Evolutionary conservation across 2,113 vertebrate species (phyloP).

Genomic region (Otolemur garnettii): DNA sequence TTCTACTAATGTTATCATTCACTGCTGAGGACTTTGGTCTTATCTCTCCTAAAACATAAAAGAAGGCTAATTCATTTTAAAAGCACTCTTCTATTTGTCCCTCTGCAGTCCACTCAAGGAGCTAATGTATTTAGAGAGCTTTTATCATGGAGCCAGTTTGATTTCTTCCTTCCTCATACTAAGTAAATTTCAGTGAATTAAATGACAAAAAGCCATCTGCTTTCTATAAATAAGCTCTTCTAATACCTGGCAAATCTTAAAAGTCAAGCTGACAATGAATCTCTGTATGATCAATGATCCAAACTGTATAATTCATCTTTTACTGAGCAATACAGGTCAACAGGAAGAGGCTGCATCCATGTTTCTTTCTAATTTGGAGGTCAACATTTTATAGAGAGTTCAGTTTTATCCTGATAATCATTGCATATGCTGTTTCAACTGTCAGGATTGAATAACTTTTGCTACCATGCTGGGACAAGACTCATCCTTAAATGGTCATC

Average conservation of each 20-base stretch:
- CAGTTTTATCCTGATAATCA: background rate
- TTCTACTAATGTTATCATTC: slow-evolving; percentile 75
- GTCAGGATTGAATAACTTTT: background rate
- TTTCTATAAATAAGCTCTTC: slow-evolving; percentile 84
- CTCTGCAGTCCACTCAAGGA: slow-evolving; percentile 83
- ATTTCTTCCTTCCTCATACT: slow-evolving; percentile 82
- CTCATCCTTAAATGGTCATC: background rate
- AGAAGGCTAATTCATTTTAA: slow-evolving; percentile 86
- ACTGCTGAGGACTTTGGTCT: slow-evolving; percentile 74
- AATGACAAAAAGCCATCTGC: slow-evolving; percentile 85
- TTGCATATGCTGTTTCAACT: background rate
- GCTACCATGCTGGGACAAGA: background rate
- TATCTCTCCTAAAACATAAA: slow-evolving; percentile 81
- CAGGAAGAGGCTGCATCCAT: slow-evolving; percentile 29
- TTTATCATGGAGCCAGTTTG: slow-evolving; percentile 88
- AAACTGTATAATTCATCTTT: slow-evolving; percentile 66
- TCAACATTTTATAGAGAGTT: slow-evolving; percentile 47
- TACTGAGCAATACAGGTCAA: slow-evolving; percentile 5
- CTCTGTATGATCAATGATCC: slow-evolving; percentile 67
- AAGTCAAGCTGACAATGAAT: slow-evolving; percentile 76
- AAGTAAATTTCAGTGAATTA: slow-evolving; percentile 88
- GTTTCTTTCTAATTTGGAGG: slow-evolving; percentile 42
- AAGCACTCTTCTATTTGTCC: slow-evolving; percentile 77
- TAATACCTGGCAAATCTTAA: slow-evolving; percentile 83
- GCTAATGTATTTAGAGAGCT: slow-evolving; percentile 88